Conservation (phyloP, 2,888 invertebrate species). For the Luperina testacea region DNA sequence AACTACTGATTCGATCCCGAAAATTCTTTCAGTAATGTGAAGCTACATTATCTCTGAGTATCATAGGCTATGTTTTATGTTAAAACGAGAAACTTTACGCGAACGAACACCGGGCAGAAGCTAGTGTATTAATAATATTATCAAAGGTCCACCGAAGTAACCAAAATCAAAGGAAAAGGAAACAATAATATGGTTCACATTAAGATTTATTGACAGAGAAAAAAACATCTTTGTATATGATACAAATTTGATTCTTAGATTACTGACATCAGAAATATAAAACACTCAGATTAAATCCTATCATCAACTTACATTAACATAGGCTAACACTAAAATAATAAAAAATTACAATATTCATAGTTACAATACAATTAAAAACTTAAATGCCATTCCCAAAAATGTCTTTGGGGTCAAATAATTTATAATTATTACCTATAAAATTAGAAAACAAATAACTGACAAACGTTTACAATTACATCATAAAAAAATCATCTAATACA, state of each 20-base stretch:
- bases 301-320: background rate
- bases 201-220: conserved; percentile 22
- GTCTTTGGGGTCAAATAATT: background rate
- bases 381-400: background rate
- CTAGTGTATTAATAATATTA: background rate
- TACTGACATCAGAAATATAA: conserved; percentile 18
- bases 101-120: too few relatives aligned
- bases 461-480: background rate
- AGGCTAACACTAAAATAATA: background rate
- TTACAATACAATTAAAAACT: background rate
- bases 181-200: background rate
- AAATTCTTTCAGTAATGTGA: too few relatives aligned
- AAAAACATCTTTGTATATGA: background rate
- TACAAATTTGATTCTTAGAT: background rate
- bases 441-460: background rate
- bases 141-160: background rate
- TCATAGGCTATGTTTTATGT: too few relatives aligned
- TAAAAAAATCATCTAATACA: background rate
- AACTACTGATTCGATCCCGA: too few relatives aligned
- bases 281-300: background rate
- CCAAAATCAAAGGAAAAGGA: background rate
- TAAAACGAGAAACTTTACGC: too few relatives aligned
- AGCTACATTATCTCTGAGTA: too few relatives aligned
- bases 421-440: background rate
- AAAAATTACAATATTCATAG: background rate